These are phyloP conservation scores for Alces alces DNA, from an alignment of 2,113 vertebrate genomes.

Conservation along the genomic window DNA sequence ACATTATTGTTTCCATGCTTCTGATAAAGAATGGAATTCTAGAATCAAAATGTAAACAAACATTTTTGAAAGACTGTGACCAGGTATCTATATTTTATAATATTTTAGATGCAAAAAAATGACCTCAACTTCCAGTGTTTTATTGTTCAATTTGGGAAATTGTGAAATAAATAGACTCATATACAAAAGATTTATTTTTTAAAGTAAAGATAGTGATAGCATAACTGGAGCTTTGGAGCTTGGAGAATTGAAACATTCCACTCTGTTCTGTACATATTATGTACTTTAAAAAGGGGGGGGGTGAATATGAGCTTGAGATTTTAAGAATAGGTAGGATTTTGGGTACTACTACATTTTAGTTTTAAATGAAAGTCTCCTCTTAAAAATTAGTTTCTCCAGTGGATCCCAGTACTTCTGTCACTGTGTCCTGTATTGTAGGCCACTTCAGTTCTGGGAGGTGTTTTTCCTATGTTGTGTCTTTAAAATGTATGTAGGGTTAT, in stretches of 20 bases:
- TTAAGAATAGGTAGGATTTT: neutral
- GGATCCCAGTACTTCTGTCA: neutral
- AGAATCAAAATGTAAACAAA: neutral
- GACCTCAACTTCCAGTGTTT: neutral
- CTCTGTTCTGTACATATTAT: neutral
- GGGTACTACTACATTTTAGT: neutral
- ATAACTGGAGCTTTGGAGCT: neutral
- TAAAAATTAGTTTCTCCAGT: neutral
- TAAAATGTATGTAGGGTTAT: neutral
- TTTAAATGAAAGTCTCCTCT: neutral
- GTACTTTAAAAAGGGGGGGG: neutral
- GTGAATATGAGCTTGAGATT: neutral
- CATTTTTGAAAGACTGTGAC: neutral
- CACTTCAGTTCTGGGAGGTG: accelerated
- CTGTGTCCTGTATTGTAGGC: accelerated
- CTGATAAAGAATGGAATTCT: neutral
- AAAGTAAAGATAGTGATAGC: neutral
- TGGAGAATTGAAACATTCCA: neutral
- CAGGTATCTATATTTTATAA: neutral
- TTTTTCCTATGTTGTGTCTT: neutral
- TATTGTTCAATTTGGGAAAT: neutral
- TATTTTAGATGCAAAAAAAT: neutral
- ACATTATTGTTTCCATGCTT: neutral
- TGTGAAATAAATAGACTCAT: neutral
- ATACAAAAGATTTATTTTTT: neutral